Evolutionary conservation across 92 coral and sea anemone species (phyloP), one percentile per base, ranked within the genome.

Genomic region (Galaxea fascicularis): DNA sequence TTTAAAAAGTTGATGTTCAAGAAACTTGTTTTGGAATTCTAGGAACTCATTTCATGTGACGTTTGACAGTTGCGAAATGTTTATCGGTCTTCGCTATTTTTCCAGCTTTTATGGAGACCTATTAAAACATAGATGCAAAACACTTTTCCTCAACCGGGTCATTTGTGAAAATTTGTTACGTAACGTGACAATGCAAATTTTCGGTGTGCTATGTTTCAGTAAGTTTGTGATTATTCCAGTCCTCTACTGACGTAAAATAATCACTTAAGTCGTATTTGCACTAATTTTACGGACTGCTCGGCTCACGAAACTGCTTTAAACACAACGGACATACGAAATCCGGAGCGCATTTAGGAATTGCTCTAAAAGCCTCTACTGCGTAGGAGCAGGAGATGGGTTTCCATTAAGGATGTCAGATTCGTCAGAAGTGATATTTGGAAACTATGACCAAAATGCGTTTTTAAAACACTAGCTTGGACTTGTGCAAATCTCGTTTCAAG

Each of bases 141-240:
- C 39, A 41, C 39, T 52, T 7, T 65, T 22, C 68, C 18, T 49
- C 83, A 57, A 54, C 65, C 52, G 66, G 63, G 16, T 13, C 13
- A 13, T 58, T 17, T 27, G 26, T 0, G 26, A 17, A 65, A 79
- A 20, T 46, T 79, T 46, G 73, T 17, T 31, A 10, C 15, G 1
- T 60, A 60, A 60, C 78, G 78, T 71, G 86, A 71, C 86, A 15
- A 54, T 70, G 86, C 78, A 70, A 82, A 60, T 54, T 82, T 82
- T 70, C 16, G 10, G 39, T 41, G 46, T 35, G 7, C 17, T 51
- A 25, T 26, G 26, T 31, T 6, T 63, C 31, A 15, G 30, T 35
- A 2, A 12, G 53, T 45, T 17, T 15, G 30, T 21, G 20, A 71
- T 25, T 15, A 51, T 54, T 74, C 44, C 11, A 74, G 24, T 17